Evolutionary conservation across 92 coral and sea anemone genomes (phyloP).

Genomic region (Metridium senile): DNA sequence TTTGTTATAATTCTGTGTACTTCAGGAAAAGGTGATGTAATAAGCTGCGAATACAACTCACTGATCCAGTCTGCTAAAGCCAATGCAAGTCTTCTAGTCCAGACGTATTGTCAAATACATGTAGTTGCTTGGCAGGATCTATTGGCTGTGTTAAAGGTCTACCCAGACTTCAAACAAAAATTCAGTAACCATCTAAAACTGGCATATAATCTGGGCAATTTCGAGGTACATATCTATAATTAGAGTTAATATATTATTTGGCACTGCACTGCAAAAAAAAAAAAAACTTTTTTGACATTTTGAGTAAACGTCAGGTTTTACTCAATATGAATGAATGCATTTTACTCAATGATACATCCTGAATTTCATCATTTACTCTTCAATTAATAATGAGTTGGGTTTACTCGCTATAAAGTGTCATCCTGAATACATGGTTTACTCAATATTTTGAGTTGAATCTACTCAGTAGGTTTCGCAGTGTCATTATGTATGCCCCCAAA

Average conservation of each 20-base stretch:
- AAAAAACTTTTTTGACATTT: too few species aligned
- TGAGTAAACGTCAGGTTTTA: too few species aligned
- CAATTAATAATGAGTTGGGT: too few species aligned
- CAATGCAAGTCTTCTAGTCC: slow-evolving; percentile 67
- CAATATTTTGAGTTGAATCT: too few species aligned
- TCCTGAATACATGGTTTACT: too few species aligned
- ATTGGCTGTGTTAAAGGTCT: slow-evolving; percentile 65
- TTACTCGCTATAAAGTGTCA: too few species aligned
- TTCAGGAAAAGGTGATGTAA: slow-evolving; percentile 85
- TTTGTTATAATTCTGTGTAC: too few species aligned
- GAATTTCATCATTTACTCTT: too few species aligned
- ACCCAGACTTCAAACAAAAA: slow-evolving; percentile 69
- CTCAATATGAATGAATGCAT: too few species aligned
- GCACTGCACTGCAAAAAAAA: neutral
- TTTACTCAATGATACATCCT: too few species aligned
- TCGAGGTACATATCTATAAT: slow-evolving; percentile 35
- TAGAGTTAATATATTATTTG: neutral
- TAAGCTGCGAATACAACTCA: slow-evolving; percentile 72
- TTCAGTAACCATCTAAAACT: slow-evolving; percentile 71
- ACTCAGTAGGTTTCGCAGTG: too few species aligned
- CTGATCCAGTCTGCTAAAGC: slow-evolving; percentile 69
- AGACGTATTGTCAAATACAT: slow-evolving; percentile 74
- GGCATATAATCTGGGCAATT: slow-evolving; percentile 61
- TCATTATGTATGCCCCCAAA: too few species aligned
- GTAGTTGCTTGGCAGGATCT: slow-evolving; percentile 83